A percentile compares a stretch with the other conserved stretches of the same genome.
Conservation (phyloP, 1,140 invertebrate species). For the Cherax quadricarinatus region DNA sequence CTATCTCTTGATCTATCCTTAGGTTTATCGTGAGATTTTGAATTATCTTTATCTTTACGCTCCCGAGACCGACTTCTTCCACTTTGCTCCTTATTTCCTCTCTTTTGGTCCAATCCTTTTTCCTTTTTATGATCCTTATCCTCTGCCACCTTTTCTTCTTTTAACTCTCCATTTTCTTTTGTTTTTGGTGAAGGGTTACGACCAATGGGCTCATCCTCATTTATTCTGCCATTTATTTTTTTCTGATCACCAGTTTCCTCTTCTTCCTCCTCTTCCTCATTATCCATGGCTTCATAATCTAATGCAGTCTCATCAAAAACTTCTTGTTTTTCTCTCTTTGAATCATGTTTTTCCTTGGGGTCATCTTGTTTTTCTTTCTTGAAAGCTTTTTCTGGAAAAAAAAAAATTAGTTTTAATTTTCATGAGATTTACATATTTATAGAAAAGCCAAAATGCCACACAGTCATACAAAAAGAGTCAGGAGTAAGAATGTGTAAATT, state of each 20-base stretch:
- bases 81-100: neutral
- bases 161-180: neutral
- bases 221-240: constrained; percentile 26
- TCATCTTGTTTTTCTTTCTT: constrained; percentile 35
- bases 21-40: neutral
- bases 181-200: neutral
- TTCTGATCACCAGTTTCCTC: neutral
- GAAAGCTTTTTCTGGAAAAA: neutral
- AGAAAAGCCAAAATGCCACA: neutral
- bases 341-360: constrained; percentile 5
- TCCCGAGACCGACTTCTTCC: constrained; percentile 1
- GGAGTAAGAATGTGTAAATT: too few relatives aligned
- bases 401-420: neutral
- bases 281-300: constrained; percentile 43
- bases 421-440: neutral
- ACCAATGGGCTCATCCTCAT: neutral
- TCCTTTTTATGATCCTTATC: constrained; percentile 3
- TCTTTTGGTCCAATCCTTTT: constrained; percentile 1
- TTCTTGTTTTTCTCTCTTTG: constrained; percentile 35
- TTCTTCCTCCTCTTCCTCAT: constrained; percentile 38
- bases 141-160: neutral
- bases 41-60: neutral
- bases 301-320: constrained; percentile 43
- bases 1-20: constrained; percentile 23
- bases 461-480: neutral